phyloP scores from a whole-genome alignment of 2,888 invertebrate genomes.

The Tenthredo scrophulariae region DNA sequence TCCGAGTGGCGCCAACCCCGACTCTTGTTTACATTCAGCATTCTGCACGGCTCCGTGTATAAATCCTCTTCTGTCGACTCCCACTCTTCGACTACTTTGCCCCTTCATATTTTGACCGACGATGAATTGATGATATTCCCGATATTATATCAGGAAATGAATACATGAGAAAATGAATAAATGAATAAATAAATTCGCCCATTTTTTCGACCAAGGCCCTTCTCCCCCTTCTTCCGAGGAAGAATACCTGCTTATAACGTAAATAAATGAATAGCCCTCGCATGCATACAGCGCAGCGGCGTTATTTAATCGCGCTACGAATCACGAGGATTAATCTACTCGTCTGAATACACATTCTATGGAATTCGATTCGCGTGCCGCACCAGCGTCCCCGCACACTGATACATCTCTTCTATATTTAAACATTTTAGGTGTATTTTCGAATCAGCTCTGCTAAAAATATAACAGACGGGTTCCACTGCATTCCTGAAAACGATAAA shows the following conservation, averaged over 20 bases:
- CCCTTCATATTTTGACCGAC: no score
- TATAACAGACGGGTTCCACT: slow-evolving; percentile 64
- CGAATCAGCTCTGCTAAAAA: slow-evolving; percentile 66
- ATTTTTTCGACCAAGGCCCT: background rate
- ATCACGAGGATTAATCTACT: background rate
- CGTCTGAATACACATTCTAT: slow-evolving; percentile 4
- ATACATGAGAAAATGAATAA: no score
- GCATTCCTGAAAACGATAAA: slow-evolving; percentile 63
- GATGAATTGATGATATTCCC: background rate
- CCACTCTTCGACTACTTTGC: background rate
- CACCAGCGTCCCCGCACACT: slow-evolving; percentile 60
- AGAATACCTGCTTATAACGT: background rate
- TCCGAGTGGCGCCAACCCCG: slow-evolving; percentile 41
- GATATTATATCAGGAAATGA: background rate
- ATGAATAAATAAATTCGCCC: no score
- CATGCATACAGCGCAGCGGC: background rate
- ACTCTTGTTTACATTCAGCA: slow-evolving; percentile 31
- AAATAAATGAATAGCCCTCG: background rate
- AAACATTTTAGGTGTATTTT: slow-evolving; percentile 67
- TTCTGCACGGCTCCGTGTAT: slow-evolving; percentile 31
- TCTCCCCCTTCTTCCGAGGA: no score
- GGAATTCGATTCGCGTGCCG: slow-evolving; percentile 50
- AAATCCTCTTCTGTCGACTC: slow-evolving; percentile 13
- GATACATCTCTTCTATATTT: slow-evolving; percentile 66
- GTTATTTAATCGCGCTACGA: background rate